Evolutionary conservation across 2,888 invertebrate genomes (phyloP).

Genomic region (Pegoplata infirma): DNA sequence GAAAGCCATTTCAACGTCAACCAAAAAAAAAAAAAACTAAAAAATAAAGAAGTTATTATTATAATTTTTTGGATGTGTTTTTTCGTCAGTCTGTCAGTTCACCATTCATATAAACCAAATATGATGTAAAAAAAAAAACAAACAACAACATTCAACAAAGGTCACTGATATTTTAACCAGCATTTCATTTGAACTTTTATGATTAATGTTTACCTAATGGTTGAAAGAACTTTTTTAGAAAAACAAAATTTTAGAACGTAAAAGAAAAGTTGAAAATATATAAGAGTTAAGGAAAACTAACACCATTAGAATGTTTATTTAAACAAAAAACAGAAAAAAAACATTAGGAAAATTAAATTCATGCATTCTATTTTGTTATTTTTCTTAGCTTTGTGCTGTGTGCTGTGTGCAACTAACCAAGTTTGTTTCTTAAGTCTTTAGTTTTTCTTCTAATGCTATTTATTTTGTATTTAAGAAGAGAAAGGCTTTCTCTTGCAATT

Average conservation of each 20-base stretch:
- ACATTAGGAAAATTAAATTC: slow-evolving; percentile 28
- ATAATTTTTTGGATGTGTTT: too few species aligned
- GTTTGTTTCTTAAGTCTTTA: slow-evolving; percentile 52
- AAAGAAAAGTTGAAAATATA: too few species aligned
- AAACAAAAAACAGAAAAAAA: too few species aligned
- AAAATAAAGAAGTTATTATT: neutral
- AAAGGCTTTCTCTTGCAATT: slow-evolving; percentile 75
- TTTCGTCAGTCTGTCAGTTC: too few species aligned
- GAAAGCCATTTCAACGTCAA: slow-evolving; percentile 37
- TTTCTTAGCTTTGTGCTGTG: slow-evolving; percentile 10
- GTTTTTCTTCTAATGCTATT: slow-evolving; percentile 19
- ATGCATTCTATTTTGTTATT: slow-evolving; percentile 27
- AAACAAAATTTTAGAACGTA: neutral
- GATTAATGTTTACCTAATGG: slow-evolving; percentile 17
- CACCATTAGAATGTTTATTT: too few species aligned
- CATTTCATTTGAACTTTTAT: slow-evolving; percentile 26
- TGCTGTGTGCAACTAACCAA: too few species aligned
- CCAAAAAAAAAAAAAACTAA: neutral
- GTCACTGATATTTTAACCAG: slow-evolving; percentile 14
- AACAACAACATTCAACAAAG: slow-evolving; percentile 7
- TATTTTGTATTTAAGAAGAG: slow-evolving; percentile 66
- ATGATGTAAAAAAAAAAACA: neutral
- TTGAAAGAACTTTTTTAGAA: neutral
- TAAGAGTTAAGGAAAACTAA: too few species aligned
- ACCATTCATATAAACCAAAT: too few species aligned